These are phyloP conservation scores for Xiphophorus hellerii DNA, from an alignment of 2,113 vertebrate species.

Conservation along the genomic window DNA sequence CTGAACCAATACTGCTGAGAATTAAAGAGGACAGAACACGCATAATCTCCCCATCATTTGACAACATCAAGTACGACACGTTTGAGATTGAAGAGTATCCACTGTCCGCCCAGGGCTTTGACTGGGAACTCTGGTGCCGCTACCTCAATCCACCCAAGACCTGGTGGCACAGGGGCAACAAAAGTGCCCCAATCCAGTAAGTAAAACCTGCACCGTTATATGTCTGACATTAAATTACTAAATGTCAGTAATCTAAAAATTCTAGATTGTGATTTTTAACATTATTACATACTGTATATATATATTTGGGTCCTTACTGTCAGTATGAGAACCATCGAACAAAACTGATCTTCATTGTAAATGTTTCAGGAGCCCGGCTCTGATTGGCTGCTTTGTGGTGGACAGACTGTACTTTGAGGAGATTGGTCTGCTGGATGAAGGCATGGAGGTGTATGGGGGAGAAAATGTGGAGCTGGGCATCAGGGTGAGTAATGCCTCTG, in stretches of 20 bases:
- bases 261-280: conserved; percentile 2
- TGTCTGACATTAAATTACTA: not conserved
- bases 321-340: conserved; percentile 34
- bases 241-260: not conserved
- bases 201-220: conserved; percentile 12
- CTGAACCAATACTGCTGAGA: conserved; percentile 92
- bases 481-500: conserved; percentile 85
- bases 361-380: conserved; percentile 90
- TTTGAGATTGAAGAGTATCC: conserved; percentile 98
- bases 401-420: conserved; percentile 97
- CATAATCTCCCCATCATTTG: conserved; percentile 96
- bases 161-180: conserved; percentile 95
- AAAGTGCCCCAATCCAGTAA: conserved; percentile 94
- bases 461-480: conserved; percentile 98
- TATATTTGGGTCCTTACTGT: conserved; percentile 16
- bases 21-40: conserved; percentile 95
- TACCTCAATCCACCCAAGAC: conserved; percentile 96
- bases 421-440: conserved; percentile 96
- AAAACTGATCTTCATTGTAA: conserved; percentile 44
- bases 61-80: conserved; percentile 98
- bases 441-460: conserved; percentile 97
- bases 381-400: conserved; percentile 98
- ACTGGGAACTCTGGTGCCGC: conserved; percentile 99
- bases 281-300: conserved; percentile 16
- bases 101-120: conserved; percentile 94